Evolutionary conservation across 2,888 invertebrate genomes (phyloP), one percentile per base, ranked within the genome.

Genomic region (Thereva nobilitata): DNA sequence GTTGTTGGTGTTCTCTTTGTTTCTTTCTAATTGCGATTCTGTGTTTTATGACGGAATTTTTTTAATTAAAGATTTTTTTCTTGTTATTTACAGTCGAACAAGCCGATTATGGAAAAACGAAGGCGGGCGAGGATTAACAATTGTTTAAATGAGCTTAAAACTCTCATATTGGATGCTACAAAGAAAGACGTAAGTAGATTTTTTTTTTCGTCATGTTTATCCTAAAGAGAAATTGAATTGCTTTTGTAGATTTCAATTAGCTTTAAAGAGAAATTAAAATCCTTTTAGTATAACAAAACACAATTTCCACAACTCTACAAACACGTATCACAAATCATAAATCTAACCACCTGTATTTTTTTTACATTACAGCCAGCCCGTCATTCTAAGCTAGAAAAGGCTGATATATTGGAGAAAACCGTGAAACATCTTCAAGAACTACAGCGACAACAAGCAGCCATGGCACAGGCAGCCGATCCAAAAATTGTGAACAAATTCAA

Each of bases 321-420:
- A 40, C 4, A 64, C n/a, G 38, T 55, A 64, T 42, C 45, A 63
- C 53, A 10, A 38, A 23, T 50, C 42, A 42, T 42, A 3, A 42
- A 9, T 42, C 6, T 10, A 23, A 23, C 23, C 34, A 6, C 5
- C 12, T 54, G 49, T 45, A 44, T 59, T 66, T 57, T 74, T 42
- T 69, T 54, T 57, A 69, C 53, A 73, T 86, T 86, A 69, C 86
- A 95, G 94, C 93, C 95, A 44, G 89, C 93, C 2, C 87, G 95
- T 67, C 95, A 96, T 82, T 93, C 94, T 4, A 97, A 97, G 79
- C 83, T 97, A 75, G 97, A 97, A 80, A 97, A 97, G 78, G 96
- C 97, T 0, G 97, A 97, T 80, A 96, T 97, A 73, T 83, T 97
- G 64, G 97, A 97, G 81, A 89, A 96, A 86, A 95, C 96, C 1